A percentile compares a stretch with the other conserved stretches of the same genome.
Conservation (phyloP, 2,888 invertebrate genomes). For the Halictus ligatus region DNA sequence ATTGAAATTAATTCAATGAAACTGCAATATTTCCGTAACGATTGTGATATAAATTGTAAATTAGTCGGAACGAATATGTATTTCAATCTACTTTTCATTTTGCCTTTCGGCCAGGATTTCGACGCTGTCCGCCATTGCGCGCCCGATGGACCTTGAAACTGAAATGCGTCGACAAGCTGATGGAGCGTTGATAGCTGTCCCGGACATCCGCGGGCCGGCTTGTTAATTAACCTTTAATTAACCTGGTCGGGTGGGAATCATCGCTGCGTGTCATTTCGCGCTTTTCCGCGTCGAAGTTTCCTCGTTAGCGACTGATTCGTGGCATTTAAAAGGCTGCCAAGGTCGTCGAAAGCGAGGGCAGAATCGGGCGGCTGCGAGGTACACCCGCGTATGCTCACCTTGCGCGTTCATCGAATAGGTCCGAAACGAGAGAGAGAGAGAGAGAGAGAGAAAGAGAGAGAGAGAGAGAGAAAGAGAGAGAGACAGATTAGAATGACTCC, state of each 20-base stretch:
- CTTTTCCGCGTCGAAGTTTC: conserved; percentile 34
- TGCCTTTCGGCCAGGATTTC: neutral
- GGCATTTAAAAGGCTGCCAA: conserved; percentile 22
- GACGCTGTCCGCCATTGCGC: neutral
- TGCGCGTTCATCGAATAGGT: conserved; percentile 6
- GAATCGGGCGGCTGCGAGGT: neutral
- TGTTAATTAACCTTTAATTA: conserved; percentile 54
- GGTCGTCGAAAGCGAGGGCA: conserved; percentile 7
- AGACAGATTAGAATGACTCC: conserved; percentile 38
- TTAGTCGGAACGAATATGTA: neutral
- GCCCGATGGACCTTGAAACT: conserved; percentile 9
- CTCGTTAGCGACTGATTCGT: conserved; percentile 34
- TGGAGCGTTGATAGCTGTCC: neutral
- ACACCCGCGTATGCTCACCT: neutral
- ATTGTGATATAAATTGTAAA: neutral
- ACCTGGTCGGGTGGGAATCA: neutral
- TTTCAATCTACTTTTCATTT: neutral
- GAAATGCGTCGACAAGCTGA: neutral
- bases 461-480: too few relatives aligned
- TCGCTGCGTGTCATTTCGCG: conserved; percentile 23
- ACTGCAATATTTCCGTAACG: neutral
- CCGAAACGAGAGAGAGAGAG: conserved; percentile 12
- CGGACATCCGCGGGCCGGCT: neutral
- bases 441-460: too few relatives aligned
- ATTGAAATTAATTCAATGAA: neutral